Evolutionary conservation across 2,888 invertebrate species (phyloP).

Genomic region (Prosapia bicincta): DNA sequence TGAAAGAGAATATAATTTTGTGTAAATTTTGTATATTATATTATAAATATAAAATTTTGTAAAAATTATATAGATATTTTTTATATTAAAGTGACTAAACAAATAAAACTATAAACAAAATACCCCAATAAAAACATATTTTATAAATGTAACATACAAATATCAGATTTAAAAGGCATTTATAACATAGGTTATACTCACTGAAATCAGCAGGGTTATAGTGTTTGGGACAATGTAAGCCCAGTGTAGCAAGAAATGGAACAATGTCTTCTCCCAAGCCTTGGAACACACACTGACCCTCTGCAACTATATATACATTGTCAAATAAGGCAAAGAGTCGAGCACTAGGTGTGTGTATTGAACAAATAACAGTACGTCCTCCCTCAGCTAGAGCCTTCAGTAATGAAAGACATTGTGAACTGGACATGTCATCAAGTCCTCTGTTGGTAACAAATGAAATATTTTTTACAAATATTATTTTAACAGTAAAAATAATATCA

Average conservation of each 20-base stretch:
- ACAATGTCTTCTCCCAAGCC: conserved; percentile 76
- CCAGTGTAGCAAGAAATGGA: conserved; percentile 72
- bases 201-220: conserved; percentile 97
- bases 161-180: no score
- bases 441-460: conserved; percentile 58
- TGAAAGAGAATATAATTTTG: no score
- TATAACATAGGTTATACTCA: no score
- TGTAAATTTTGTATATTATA: no score
- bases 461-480: no score
- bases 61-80: no score
- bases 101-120: no score
- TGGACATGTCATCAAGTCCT: conserved; percentile 88
- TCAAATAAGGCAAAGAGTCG: conserved; percentile 88
- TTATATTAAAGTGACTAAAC: no score
- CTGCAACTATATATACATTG: conserved; percentile 83
- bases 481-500: no score
- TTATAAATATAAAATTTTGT: no score
- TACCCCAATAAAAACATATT: no score
- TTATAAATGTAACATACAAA: background rate
- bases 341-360: conserved; percentile 95
- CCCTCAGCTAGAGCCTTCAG: conserved; percentile 79
- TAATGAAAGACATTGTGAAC: conserved; percentile 81
- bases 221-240: conserved; percentile 81
- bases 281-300: conserved; percentile 87
- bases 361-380: conserved; percentile 90